These are phyloP conservation scores for Antheraea pernyi DNA, from an alignment of 1,140 invertebrate genomes.

Conservation along the genomic window DNA sequence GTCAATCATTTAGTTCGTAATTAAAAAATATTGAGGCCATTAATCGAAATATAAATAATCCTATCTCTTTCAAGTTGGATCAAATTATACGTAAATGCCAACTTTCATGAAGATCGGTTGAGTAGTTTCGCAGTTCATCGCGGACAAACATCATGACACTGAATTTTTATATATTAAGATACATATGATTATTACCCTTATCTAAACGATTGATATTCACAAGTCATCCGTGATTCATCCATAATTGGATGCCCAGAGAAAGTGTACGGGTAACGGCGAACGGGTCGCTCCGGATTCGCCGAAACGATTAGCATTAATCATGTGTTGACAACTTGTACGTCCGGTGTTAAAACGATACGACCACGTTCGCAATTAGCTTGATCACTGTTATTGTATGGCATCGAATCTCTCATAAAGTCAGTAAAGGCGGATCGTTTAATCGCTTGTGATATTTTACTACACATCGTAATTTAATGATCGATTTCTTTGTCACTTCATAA, in stretches of 20 bases:
- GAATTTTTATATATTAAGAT: too few species aligned
- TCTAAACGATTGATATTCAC: not conserved
- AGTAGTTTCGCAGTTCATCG: too few species aligned
- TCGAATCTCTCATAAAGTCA: not conserved
- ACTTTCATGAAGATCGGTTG: too few species aligned
- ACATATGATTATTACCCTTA: not conserved
- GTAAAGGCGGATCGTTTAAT: not conserved
- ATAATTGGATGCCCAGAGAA: constrained; percentile 2
- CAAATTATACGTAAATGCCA: too few species aligned
- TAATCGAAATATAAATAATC: too few species aligned
- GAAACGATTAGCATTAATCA: not conserved
- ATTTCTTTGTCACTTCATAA: not conserved
- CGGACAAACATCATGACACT: too few species aligned
- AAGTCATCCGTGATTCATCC: not conserved
- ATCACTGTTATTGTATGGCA: not conserved
- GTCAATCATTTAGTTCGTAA: too few species aligned
- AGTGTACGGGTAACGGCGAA: constrained; percentile 10
- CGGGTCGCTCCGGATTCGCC: not conserved
- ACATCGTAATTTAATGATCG: not conserved
- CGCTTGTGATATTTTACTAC: not conserved
- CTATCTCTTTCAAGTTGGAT: too few species aligned
- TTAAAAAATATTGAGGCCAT: too few species aligned
- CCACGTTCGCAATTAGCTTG: not conserved
- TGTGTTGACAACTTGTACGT: not conserved
- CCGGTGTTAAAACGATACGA: not conserved